Evolutionary conservation across 2,797 vertebrate species (phyloP).

Genomic region (Vespertilio murinus): DNA sequence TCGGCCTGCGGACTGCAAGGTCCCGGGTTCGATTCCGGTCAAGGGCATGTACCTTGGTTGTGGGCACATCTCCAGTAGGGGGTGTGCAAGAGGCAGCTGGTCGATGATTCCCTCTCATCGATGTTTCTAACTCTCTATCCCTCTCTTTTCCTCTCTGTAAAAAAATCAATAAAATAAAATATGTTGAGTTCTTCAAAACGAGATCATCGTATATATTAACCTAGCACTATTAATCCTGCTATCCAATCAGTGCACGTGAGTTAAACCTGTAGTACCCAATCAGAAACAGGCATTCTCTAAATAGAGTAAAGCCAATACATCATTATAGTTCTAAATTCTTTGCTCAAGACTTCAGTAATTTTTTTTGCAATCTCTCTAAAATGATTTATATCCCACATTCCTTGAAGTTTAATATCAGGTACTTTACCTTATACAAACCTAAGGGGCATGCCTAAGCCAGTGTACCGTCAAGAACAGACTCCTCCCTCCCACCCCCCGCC

Average conservation of each 20-base stretch:
- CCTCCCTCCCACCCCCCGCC: neutral
- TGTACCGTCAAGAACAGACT: neutral
- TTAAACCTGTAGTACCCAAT: constrained; percentile 5
- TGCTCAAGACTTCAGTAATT: constrained; percentile 47
- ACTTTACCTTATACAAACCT: constrained; percentile 60
- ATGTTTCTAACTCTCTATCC: too few relatives aligned
- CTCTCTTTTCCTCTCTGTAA: too few relatives aligned
- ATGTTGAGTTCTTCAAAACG: constrained; percentile 26
- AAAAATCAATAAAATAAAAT: too few relatives aligned
- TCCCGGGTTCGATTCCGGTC: too few relatives aligned
- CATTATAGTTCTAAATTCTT: constrained; percentile 57
- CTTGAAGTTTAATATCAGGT: constrained; percentile 54
- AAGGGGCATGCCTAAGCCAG: constrained; percentile 21
- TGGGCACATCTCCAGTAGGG: too few relatives aligned
- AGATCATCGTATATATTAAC: neutral
- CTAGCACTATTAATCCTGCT: neutral
- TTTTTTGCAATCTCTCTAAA: constrained; percentile 45
- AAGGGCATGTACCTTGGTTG: too few relatives aligned
- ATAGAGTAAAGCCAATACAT: constrained; percentile 30
- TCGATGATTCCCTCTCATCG: too few relatives aligned
- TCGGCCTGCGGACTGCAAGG: too few relatives aligned
- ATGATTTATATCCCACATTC: constrained; percentile 52
- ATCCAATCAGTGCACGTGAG: neutral
- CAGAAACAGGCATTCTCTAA: constrained; percentile 37
- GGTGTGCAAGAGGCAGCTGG: too few relatives aligned